These are phyloP conservation scores for Dermatophagoides farinae DNA, from an alignment of 1,140 invertebrate genomes.

Conservation along the genomic window DNA sequence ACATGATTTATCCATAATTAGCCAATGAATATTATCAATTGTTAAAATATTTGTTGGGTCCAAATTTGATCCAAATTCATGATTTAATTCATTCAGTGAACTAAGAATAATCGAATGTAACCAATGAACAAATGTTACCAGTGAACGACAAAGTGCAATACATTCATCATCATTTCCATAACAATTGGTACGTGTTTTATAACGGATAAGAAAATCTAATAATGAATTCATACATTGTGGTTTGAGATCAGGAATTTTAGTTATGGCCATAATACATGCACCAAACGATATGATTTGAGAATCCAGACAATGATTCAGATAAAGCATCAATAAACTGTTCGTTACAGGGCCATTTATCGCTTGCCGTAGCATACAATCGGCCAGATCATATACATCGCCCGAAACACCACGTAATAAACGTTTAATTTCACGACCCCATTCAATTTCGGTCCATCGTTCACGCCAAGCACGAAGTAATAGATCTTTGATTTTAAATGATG, in stretches of 20 bases:
- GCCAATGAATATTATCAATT: not conserved
- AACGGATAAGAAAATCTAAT: slow-evolving; percentile 51
- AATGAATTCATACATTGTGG: slow-evolving; percentile 66
- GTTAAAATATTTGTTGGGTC: slow-evolving; percentile 1
- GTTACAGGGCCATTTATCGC: slow-evolving; percentile 73
- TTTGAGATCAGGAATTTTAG: slow-evolving; percentile 71
- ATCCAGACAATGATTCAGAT: slow-evolving; percentile 71
- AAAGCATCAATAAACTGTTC: slow-evolving; percentile 69
- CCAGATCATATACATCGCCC: slow-evolving; percentile 72
- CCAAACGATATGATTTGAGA: slow-evolving; percentile 68
- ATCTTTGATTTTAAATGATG: slow-evolving; percentile 61
- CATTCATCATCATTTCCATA: slow-evolving; percentile 25
- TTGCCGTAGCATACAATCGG: slow-evolving; percentile 77
- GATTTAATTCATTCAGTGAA: slow-evolving; percentile 21
- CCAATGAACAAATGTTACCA: slow-evolving; percentile 26
- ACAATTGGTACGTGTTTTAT: slow-evolving; percentile 17
- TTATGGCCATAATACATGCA: slow-evolving; percentile 61
- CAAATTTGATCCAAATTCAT: too few relatives aligned
- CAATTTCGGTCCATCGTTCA: slow-evolving; percentile 76
- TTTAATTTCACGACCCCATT: slow-evolving; percentile 89
- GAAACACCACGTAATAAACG: slow-evolving; percentile 42
- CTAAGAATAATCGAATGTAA: slow-evolving; percentile 23
- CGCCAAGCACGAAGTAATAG: slow-evolving; percentile 69
- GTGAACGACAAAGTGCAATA: slow-evolving; percentile 23
- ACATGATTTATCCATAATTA: slow-evolving; percentile 26